Conservation (phyloP, 2,113 vertebrate species). For the Rhynchomys soricoides region DNA sequence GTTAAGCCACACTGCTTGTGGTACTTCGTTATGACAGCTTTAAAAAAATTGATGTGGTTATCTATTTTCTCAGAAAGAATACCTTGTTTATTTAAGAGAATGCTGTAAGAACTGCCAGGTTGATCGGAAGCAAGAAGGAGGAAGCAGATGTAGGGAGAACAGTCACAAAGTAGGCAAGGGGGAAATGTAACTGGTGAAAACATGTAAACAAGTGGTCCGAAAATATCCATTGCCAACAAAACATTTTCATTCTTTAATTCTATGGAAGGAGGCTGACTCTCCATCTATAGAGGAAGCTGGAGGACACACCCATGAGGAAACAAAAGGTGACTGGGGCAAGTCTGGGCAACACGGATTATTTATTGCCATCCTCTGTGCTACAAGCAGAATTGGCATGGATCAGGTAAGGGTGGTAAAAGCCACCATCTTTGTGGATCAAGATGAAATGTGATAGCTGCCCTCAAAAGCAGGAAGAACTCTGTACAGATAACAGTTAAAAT, state of each 20-base stretch:
- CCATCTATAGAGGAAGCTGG: neutral
- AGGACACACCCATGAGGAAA: neutral
- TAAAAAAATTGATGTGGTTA: neutral
- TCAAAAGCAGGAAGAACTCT: neutral
- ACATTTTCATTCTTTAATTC: neutral
- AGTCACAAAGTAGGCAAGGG: neutral
- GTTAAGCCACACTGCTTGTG: neutral
- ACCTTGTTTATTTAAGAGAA: neutral
- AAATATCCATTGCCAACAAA: neutral
- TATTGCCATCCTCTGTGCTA: neutral
- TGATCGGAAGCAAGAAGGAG: too few relatives aligned
- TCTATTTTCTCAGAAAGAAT: constrained; percentile 10
- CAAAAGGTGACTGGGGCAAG: neutral
- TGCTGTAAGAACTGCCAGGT: neutral
- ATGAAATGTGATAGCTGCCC: neutral
- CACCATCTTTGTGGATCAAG: neutral
- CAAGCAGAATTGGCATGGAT: neutral
- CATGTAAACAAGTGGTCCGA: neutral
- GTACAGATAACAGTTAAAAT: neutral
- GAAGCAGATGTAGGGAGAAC: neutral
- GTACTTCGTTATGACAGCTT: neutral
- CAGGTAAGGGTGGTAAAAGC: neutral
- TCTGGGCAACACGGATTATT: neutral
- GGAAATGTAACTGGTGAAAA: neutral
- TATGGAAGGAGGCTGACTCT: neutral